Evolutionary conservation across 2,797 vertebrate species (phyloP), one percentile per base, ranked within the genome.

Genomic region (Ptychobarbus kaznakovi): DNA sequence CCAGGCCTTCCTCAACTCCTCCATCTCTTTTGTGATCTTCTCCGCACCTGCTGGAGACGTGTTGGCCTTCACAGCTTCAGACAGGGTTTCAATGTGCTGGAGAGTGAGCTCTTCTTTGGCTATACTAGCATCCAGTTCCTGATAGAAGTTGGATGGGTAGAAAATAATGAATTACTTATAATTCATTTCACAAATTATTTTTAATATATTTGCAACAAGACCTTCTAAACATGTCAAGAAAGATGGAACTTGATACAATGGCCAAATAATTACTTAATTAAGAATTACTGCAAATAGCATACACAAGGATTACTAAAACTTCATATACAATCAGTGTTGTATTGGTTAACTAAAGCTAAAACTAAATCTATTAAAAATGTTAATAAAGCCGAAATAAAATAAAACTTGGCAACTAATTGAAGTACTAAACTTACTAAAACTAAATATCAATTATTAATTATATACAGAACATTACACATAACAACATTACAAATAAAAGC

Each of bases 21-120:
- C 96, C 0, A 96, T 94, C 69, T 97, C 96, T 63, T 91, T 89
- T 3, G 93, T 92, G 84, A 98, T 93, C 85, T 89, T 89, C 84
- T 96, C 95, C 0, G 97, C 95, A 9, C 97, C 98, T 0, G 95
- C 86, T 0, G 98, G 97, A 63, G 97, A 99, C 0, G 97, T 97
- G 89, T 95, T 95, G 75, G 86, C 90, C 87, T 95, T 93, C 79
- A 99, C 94, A 0, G 88, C 89, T 38, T 89, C 90, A 0, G 96
- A 95, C 66, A 94, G 68, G 2, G 82, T 90, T 92, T 98, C 96
- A 25, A 99, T 93, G 53, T 92, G 84, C 83, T 90, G 93, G 91
- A 97, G 86, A 25, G 96, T 95, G 79, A 93, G 95, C 91, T 96
- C 93, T 74, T 96, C 96, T 0, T 73, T 88, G 10, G 92, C 94